A percentile compares a stretch with the other conserved stretches of the same genome.
Conservation (phyloP, 1,140 invertebrate genomes). For the Polyergus mexicanus region DNA sequence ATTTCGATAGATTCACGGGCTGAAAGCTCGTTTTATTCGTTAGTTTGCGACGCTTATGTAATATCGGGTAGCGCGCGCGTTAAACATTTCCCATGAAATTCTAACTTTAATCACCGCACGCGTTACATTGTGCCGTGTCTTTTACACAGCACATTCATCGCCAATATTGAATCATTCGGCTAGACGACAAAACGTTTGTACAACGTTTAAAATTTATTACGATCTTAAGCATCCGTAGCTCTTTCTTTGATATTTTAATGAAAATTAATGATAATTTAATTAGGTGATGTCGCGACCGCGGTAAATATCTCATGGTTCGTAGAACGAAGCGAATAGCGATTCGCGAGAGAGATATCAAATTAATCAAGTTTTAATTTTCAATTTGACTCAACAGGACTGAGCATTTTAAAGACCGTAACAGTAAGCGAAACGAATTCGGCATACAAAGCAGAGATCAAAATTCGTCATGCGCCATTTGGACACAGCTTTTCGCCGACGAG, state of each 20-base stretch:
- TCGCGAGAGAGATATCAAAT: background rate
- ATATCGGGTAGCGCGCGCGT: background rate
- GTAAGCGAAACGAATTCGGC: constrained; percentile 10
- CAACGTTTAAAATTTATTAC: background rate
- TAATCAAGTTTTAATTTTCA: constrained; percentile 55
- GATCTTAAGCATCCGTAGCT: background rate
- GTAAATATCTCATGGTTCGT: background rate
- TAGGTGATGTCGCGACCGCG: background rate
- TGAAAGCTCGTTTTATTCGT: constrained; percentile 5
- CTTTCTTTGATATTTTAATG: background rate
- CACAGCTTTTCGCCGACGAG: constrained; percentile 44
- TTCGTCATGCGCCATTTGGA: constrained; percentile 31
- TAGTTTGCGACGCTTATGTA: constrained; percentile 22
- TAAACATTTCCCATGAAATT: constrained; percentile 45
- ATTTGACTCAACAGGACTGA: constrained; percentile 15
- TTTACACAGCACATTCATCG: background rate
- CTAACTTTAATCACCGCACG: constrained; percentile 28
- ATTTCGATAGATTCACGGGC: constrained; percentile 1
- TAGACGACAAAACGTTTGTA: background rate
- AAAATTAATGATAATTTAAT: background rate
- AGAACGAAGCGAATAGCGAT: constrained; percentile 28
- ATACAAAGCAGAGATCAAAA: constrained; percentile 55
- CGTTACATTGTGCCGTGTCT: background rate
- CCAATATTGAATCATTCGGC: background rate
- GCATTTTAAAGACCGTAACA: constrained; percentile 18